Evolutionary conservation across 2,113 vertebrate species (phyloP), one percentile per base, ranked within the genome.

Genomic region (Otolemur garnettii): DNA sequence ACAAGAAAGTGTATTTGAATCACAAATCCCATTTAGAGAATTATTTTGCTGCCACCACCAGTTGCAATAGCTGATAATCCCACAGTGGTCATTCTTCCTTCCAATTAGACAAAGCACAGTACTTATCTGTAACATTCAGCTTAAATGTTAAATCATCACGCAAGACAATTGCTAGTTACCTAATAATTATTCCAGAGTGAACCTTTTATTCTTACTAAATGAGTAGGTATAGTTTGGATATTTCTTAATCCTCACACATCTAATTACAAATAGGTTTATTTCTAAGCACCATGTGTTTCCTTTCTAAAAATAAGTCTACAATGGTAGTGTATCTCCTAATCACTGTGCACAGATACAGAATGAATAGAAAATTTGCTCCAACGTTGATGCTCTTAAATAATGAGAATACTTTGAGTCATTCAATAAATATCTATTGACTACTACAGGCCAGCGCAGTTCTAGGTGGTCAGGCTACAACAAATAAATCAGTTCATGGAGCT

Each of bases 1-100:
- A 33, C 30, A 15, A 53, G 72, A 96, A 55, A 91, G 50, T 80
- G 84, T 88, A 84, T 96, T 90, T 53, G 91, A n/a, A 89, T 92
- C 88, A 80, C 84, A 97, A 80, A 96, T 97, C 75, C 96, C 66
- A 90, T 97, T 97, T 95, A 93, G 71, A 91, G 62, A 97, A 87
- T 97, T 93, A 94, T 64, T 97, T 93, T 80, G 14, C 90, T 96
- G 69, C 22, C 93, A 95, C 68, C n/a, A 87, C 69, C 3, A 59
- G 87, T n/a, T 6, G 3, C 87, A 62, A n/a, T 84, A 94, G 84
- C 68, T 94, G 92, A 86, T 93, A 97, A 98, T 95, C 18, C 17
- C 82, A 19, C 11, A 5, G 50, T 60, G 89, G 89, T 86, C 96
- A 75, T 96, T 72, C 30, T 93, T 97, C 90, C n/a, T 64, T 84